Conservation (phyloP, 2,113 vertebrate species). For the Myxocyprinus asiaticus region DNA sequence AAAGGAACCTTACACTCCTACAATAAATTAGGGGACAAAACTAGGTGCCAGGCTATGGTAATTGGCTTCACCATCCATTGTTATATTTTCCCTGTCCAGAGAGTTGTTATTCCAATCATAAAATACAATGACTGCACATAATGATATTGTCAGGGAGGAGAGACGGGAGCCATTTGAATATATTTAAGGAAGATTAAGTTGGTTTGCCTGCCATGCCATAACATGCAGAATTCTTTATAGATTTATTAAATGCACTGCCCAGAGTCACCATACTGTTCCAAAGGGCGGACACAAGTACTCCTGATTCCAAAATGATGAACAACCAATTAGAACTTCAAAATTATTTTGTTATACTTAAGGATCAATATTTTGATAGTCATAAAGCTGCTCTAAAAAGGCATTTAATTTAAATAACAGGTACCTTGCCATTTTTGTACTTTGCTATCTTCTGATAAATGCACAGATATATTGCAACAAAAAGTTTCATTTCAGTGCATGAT, state of each 20-base stretch:
- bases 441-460: too few species aligned
- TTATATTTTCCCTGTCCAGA: slow-evolving; percentile 59
- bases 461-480: too few species aligned
- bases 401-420: too few species aligned
- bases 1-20: slow-evolving; percentile 40
- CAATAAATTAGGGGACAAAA: slow-evolving; percentile 67
- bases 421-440: too few species aligned
- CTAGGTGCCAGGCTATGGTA: slow-evolving; percentile 52
- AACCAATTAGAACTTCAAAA: too few species aligned
- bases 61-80: slow-evolving; percentile 65
- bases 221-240: slow-evolving; percentile 63
- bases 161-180: slow-evolving; percentile 61
- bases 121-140: slow-evolving; percentile 71
- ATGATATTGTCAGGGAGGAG: slow-evolving; percentile 64
- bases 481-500: too few species aligned
- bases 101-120: slow-evolving; percentile 68
- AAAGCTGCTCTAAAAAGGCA: too few species aligned
- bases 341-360: not conserved
- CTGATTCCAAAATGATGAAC: slow-evolving; percentile 1
- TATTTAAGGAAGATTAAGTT: slow-evolving; percentile 66
- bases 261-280: slow-evolving; percentile 49
- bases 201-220: slow-evolving; percentile 52
- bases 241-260: slow-evolving; percentile 66
- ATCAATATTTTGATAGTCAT: too few species aligned
- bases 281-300: slow-evolving; percentile 39